Conservation (phyloP, 1,140 invertebrate species). For the Tribolium castaneum region DNA sequence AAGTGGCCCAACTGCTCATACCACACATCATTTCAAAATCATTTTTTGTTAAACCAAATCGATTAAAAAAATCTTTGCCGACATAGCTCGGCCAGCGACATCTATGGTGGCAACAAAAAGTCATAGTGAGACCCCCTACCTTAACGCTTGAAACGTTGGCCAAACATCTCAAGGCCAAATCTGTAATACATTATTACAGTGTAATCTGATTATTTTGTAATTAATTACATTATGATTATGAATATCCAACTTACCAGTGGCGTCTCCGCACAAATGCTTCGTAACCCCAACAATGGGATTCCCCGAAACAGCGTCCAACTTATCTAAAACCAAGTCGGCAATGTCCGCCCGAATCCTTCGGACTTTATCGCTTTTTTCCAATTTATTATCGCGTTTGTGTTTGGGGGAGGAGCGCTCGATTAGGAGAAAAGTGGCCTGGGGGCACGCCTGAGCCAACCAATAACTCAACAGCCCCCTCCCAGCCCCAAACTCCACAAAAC, state of each 20-base stretch:
- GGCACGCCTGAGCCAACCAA: slow-evolving; percentile 74
- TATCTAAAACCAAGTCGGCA: slow-evolving; percentile 75
- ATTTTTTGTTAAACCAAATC: slow-evolving; percentile 69
- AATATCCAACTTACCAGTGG: slow-evolving; percentile 82
- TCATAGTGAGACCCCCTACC: slow-evolving; percentile 76
- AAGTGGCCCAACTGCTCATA: slow-evolving; percentile 87
- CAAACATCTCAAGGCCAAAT: slow-evolving; percentile 78
- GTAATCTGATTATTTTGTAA: too few relatives aligned
- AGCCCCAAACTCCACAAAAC: slow-evolving; percentile 87
- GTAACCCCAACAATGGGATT: slow-evolving; percentile 76
- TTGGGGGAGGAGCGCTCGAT: slow-evolving; percentile 82
- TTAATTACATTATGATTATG: too few relatives aligned
- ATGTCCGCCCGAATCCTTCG: slow-evolving; percentile 78
- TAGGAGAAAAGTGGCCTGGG: slow-evolving; percentile 71
- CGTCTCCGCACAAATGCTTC: slow-evolving; percentile 89
- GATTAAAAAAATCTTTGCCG: slow-evolving; percentile 73
- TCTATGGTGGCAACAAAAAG: slow-evolving; percentile 90
- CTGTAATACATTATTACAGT: too few relatives aligned
- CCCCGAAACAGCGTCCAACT: slow-evolving; percentile 67
- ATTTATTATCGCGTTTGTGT: slow-evolving; percentile 83
- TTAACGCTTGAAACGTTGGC: slow-evolving; percentile 61
- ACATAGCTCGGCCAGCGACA: slow-evolving; percentile 79
- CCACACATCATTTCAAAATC: slow-evolving; percentile 83
- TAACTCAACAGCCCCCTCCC: slow-evolving; percentile 85
- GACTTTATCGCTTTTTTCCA: slow-evolving; percentile 67